Evolutionary conservation across 64 coral and sea anemone genomes (phyloP).

Genomic region (Orbicella faveolata): DNA sequence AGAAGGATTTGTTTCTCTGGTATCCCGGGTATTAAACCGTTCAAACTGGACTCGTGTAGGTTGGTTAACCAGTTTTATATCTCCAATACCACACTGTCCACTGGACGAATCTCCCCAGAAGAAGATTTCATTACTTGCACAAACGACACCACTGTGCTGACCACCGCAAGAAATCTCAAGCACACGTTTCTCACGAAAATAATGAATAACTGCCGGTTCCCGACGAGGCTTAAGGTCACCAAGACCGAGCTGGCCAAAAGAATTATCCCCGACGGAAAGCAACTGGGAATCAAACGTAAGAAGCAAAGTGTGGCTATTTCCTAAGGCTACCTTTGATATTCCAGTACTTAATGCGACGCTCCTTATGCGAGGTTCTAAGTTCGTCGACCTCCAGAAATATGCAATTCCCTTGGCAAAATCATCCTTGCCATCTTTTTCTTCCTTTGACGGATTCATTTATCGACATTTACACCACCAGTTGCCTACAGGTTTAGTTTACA

Average conservation of each 20-base stretch:
- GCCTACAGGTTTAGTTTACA: too few species aligned
- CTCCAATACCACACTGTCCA: slow-evolving; percentile 88
- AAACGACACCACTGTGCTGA: slow-evolving; percentile 63
- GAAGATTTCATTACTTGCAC: slow-evolving; percentile 67
- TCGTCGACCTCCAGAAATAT: slow-evolving; percentile 73
- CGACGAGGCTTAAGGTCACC: slow-evolving; percentile 57
- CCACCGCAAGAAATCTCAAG: slow-evolving; percentile 74
- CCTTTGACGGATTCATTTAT: neutral
- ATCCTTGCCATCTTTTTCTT: neutral
- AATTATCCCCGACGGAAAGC: slow-evolving; percentile 60
- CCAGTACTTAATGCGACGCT: slow-evolving; percentile 37
- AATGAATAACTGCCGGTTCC: slow-evolving; percentile 50
- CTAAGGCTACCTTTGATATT: slow-evolving; percentile 65
- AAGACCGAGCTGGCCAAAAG: slow-evolving; percentile 77
- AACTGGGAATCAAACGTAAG: slow-evolving; percentile 51
- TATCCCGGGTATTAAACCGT: neutral
- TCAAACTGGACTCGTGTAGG: slow-evolving; percentile 63
- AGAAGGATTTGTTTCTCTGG: neutral
- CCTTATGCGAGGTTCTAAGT: slow-evolving; percentile 52
- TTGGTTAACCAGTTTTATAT: slow-evolving; percentile 41
- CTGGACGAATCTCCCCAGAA: slow-evolving; percentile 88
- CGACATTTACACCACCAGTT: too few species aligned
- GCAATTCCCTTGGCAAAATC: slow-evolving; percentile 61
- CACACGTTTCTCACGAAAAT: slow-evolving; percentile 73
- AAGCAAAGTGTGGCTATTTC: slow-evolving; percentile 54